Conservation (phyloP, 2,888 invertebrate species). For the Hyposoter dolosus region DNA sequence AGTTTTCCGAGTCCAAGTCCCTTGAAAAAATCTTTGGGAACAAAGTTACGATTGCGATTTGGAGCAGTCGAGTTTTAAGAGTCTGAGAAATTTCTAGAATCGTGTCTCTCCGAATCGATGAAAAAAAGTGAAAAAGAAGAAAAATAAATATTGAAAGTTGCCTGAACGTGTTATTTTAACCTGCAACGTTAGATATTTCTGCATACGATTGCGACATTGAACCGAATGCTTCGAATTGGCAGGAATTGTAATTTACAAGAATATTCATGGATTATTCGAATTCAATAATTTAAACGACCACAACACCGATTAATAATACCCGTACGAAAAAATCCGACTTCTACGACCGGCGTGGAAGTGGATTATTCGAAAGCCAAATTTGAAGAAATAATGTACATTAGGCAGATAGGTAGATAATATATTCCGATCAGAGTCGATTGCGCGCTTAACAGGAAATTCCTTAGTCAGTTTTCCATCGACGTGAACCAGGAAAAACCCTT, state of each 20-base stretch:
- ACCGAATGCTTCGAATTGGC: background rate
- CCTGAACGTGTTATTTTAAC: background rate
- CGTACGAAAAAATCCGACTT: slow-evolving; percentile 39
- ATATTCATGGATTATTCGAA: slow-evolving; percentile 12
- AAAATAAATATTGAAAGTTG: background rate
- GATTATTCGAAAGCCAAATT: slow-evolving; percentile 32
- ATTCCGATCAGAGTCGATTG: slow-evolving; percentile 52
- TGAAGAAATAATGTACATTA: slow-evolving; percentile 41
- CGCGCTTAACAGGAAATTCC: slow-evolving; percentile 46
- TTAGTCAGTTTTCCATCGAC: slow-evolving; percentile 1
- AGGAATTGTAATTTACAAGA: slow-evolving; percentile 20
- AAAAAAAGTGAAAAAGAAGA: background rate
- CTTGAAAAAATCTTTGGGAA: background rate
- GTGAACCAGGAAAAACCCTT: background rate
- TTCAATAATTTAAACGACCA: background rate
- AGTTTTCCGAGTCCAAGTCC: background rate
- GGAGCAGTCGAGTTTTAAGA: background rate
- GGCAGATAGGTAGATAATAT: slow-evolving; percentile 19
- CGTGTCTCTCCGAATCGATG: background rate
- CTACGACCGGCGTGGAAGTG: slow-evolving; percentile 63
- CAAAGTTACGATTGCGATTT: background rate
- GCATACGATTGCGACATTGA: background rate
- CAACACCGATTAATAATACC: background rate
- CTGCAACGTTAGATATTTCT: background rate
- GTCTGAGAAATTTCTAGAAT: background rate